phyloP scores from a whole-genome alignment of 2,888 invertebrate genomes.

The Uloborus plumipes region DNA sequence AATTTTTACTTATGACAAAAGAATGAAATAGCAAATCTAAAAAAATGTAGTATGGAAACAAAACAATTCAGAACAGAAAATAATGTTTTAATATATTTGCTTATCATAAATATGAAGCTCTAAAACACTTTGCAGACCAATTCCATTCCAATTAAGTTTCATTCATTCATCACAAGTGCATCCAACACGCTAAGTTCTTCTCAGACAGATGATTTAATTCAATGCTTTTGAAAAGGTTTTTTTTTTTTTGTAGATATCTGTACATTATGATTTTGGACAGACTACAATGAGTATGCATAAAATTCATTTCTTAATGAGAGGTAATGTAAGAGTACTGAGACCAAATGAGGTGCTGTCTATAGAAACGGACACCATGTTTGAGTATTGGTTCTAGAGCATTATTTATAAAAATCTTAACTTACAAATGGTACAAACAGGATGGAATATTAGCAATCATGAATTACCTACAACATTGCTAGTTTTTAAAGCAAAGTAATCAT shows the following conservation, averaged over 20 bases:
- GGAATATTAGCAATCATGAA: conserved; percentile 8
- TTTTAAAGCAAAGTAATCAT: no score
- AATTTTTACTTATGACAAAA: no score
- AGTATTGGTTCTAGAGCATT: conserved; percentile 3
- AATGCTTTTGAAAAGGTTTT: not conserved
- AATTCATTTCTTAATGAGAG: conserved; percentile 18
- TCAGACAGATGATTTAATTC: conserved; percentile 5
- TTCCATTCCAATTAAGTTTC: not conserved
- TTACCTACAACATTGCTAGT: not conserved
- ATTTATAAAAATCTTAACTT: conserved; percentile 8
- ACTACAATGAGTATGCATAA: conserved; percentile 28
- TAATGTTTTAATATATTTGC: conserved; percentile 19
- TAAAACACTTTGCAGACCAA: conserved; percentile 15
- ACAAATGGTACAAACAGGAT: conserved; percentile 23
- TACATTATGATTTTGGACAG: conserved; percentile 30
- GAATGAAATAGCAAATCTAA: no score
- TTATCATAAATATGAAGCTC: conserved; percentile 7
- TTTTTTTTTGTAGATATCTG: conserved; percentile 6
- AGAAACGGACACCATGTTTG: conserved; percentile 4
- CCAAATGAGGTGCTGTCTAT: conserved; percentile 18
- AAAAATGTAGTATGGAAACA: not conserved
- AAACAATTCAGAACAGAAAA: conserved; percentile 22
- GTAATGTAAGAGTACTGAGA: conserved; percentile 23
- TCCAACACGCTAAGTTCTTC: conserved; percentile 8
- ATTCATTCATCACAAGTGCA: conserved; percentile 28